Conservation (phyloP, 1,140 invertebrate genomes). For the Leptinotarsa lineolata region DNA sequence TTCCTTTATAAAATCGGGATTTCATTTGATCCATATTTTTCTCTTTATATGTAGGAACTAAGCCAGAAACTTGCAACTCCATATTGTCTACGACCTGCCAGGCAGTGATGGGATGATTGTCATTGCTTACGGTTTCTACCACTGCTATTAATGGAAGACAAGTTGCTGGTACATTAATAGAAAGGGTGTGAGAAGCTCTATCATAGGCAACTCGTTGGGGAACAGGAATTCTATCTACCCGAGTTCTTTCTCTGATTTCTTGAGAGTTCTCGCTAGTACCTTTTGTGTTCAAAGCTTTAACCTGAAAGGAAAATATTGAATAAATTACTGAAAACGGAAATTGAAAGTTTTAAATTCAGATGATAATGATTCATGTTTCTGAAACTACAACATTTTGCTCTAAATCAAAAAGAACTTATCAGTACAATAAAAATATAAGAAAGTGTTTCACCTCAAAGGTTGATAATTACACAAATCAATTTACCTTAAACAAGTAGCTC, state of each 20-base stretch:
- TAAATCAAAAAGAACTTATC: too few relatives aligned
- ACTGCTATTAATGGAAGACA: slow-evolving; percentile 74
- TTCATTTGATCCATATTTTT: slow-evolving; percentile 63
- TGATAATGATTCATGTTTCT: background rate
- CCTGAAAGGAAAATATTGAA: slow-evolving; percentile 55
- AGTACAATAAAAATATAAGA: too few relatives aligned
- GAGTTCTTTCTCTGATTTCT: slow-evolving; percentile 75
- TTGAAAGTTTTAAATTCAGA: background rate
- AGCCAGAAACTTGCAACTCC: slow-evolving; percentile 69
- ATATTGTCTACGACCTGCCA: slow-evolving; percentile 76
- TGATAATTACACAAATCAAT: background rate
- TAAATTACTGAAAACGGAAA: background rate
- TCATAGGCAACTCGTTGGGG: slow-evolving; percentile 82
- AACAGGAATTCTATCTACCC: slow-evolving; percentile 80
- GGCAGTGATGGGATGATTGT: slow-evolving; percentile 61
- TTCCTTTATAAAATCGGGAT: slow-evolving; percentile 49
- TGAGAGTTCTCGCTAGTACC: slow-evolving; percentile 84
- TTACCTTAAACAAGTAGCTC: slow-evolving; percentile 77
- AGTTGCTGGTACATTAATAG: slow-evolving; percentile 76
- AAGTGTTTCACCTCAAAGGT: too few relatives aligned
- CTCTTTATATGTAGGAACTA: slow-evolving; percentile 69
- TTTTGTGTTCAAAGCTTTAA: slow-evolving; percentile 84
- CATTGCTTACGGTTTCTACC: slow-evolving; percentile 69
- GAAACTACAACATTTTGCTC: background rate
- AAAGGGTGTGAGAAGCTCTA: slow-evolving; percentile 71